Base-by-base conservation (phyloP, 2,888 invertebrate genomes). In the Epinotia ramella region DNA sequence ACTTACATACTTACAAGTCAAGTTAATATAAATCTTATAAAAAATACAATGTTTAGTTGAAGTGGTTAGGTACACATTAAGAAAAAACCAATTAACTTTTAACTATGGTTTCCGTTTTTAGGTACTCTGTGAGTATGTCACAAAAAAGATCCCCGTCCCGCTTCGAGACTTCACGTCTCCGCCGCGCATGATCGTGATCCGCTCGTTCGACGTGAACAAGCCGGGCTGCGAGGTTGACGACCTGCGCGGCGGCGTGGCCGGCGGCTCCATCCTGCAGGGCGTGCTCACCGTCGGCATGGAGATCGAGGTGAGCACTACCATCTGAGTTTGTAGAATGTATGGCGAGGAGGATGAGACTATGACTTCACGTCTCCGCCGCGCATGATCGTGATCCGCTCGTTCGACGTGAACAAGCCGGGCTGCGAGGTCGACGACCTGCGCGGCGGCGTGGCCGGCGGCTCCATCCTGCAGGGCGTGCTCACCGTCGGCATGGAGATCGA, bases 151-250 rank as follows among this genome's bases (percentile, higher is more conserved):
- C 84, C 99, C 99, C 0, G 97, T 99, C 73, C 99, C 99, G 7
- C 89, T 97, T 79, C 95, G 99, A 77, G 99, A 99, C 90, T 99
- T 99, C 90, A 97, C 97, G 12, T 98, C 99, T 0, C 96, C 98
- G 78, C 99, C 99, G 7, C 96, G 99, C 79, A 96, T 99, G 87
- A 99, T 99, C 87, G 98, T 98, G 62, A 98, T 98, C 85, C 96
- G 98, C 82, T 99, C 99, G 5, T 99, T 99, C 92, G 99, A 99
- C 92, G 99, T 99, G 2, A 99, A 99, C 95, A 99, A 99, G 92
- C 99, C 99, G 5, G 99, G 99, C 63, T 99, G 99, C 89, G 99
- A 99, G 91, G 99, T 99, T 9, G 98, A 98, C 82, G 99, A 99
- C 91, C 95, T 99, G 74, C 98, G 99, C 88, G 99, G 99, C 57